Conservation (phyloP, 2,888 invertebrate species). For the Heliconius charithonia region DNA sequence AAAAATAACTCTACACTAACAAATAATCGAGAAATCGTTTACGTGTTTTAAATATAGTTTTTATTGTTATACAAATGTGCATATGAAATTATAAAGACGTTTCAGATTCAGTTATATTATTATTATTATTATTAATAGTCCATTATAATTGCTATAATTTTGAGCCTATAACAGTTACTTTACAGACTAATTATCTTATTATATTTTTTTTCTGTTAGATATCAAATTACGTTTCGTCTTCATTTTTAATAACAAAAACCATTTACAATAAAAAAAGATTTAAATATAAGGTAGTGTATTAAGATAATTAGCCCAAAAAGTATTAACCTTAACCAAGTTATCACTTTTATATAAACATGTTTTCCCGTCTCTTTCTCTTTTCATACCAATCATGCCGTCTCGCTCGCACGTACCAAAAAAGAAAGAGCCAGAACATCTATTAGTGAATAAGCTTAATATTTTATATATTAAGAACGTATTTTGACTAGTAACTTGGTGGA, state of each 20-base stretch:
- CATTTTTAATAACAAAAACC: not conserved
- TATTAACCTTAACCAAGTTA: slow-evolving; percentile 17
- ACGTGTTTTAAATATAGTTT: slow-evolving; percentile 24
- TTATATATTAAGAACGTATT: slow-evolving; percentile 30
- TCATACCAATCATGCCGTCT: not conserved
- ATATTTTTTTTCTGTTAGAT: not conserved
- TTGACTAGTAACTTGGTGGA: slow-evolving; percentile 43
- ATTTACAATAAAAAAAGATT: not conserved
- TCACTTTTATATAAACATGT: slow-evolving; percentile 27
- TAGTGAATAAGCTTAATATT: slow-evolving; percentile 20
- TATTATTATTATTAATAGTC: slow-evolving; percentile 26
- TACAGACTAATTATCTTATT: slow-evolving; percentile 2
- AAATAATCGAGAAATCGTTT: slow-evolving; percentile 28
- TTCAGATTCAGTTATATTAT: slow-evolving; percentile 21
- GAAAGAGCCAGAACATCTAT: slow-evolving; percentile 11
- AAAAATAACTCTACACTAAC: slow-evolving; percentile 3
- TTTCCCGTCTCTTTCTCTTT: slow-evolving; percentile 10
- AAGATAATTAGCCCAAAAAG: slow-evolving; percentile 21
- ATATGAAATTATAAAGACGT: slow-evolving; percentile 30
- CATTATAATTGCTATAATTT: slow-evolving; percentile 29
- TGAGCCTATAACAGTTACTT: slow-evolving; percentile 29
- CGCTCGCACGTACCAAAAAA: not conserved
- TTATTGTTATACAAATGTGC: slow-evolving; percentile 28
- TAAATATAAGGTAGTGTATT: not conserved
- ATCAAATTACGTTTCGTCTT: not conserved